Evolutionary conservation across 1,140 invertebrate genomes (phyloP), one percentile per base, ranked within the genome.

Genomic region (Heliconius hewitsoni): DNA sequence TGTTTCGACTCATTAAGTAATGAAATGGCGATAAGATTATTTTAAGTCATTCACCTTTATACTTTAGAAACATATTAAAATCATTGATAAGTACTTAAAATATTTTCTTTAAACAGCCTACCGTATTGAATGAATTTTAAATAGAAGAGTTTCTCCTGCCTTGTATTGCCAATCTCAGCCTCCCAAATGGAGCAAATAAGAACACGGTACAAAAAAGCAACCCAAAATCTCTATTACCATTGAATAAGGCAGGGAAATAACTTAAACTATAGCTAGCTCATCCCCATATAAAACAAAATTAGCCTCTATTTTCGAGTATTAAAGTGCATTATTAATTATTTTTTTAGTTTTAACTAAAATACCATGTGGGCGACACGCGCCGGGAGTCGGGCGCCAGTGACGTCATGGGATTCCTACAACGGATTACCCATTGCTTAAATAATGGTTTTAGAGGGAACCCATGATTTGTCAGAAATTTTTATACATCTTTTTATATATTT

Each of bases 311-410:
- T n/a, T n/a, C 37, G 30, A 42, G 11, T 0, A 18, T 50, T 77
- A 71, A 71, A 71, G 78, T 74, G 39, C 37, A 74, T 71, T 60
- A 30, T 75, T 75, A 73, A 37, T 74, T 70, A 46, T 55, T 39
- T 74, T 57, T 50, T 74, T 42, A 16, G 42, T 71, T 78, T 76
- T 73, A 71, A 73, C 57, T 70, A 60, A 79, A 76, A 42, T 39
- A 79, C 81, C 84, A 85, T 86, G 76, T 86, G 84, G 77, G 80
- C 81, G 80, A 80, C 83, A 82, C 81, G 84, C 82, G 84, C 74
- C 81, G 73, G 78, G 76, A 78, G 80, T 60, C 76, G 73, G 83
- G 84, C 84, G 84, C 84, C 84, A 82, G 78, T 86, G 83, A 86
- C 84, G 84, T 86, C 78, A 84, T 76, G 66, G 78, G 80, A 81